Evolutionary conservation across 2,888 invertebrate genomes (phyloP), one percentile per base, ranked within the genome.

Genomic region (Dexiosoma caninum): DNA sequence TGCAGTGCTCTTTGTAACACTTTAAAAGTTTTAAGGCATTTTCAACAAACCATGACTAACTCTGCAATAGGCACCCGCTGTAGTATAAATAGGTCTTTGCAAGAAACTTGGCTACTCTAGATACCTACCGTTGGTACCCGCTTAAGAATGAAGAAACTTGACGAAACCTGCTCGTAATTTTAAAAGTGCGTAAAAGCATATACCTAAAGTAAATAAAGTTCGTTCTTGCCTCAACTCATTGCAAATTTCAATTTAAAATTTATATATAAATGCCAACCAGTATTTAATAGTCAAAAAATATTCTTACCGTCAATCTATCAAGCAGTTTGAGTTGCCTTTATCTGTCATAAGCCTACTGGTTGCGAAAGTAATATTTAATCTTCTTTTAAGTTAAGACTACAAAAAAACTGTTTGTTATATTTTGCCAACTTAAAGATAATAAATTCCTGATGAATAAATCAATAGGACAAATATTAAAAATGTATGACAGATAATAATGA

Each of bases 341-440:
- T 27, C 64, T 74, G 55, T 74, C 72, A 53, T 64, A 64, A 64
- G 55, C 72, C 55, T 35, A 27, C 35, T 64, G 62, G 27, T 27
- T 9, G 14, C 21, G 12, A 10, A 2, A 10, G 19, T 19, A n/a
- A n/a, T n/a, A 30, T 37, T 46, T 8, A 8, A 27, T 51, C 1
- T n/a, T n/a, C 46, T 40, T 30, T 19, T n/a, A n/a, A n/a, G n/a
- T n/a, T n/a, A n/a, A 59, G n/a, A 59, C 14, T 19, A 27, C 27
- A 64, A n/a, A 19, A 46, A 55, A 74, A 64, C 44, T 55, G 44
- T 64, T 74, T 46, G 55, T 12, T 35, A 51, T 55, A 42, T 14
- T 42, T 66, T 40, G 37, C 4, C 14, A 66, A 66, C 16, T 27
- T 40, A 4, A 53, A 1, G 6, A 53, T 40, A 53, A 49, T 32